Conservation (phyloP, 37 sponge, comb jelly and placozoan genomes). For the Chondrosia reniformis region DNA sequence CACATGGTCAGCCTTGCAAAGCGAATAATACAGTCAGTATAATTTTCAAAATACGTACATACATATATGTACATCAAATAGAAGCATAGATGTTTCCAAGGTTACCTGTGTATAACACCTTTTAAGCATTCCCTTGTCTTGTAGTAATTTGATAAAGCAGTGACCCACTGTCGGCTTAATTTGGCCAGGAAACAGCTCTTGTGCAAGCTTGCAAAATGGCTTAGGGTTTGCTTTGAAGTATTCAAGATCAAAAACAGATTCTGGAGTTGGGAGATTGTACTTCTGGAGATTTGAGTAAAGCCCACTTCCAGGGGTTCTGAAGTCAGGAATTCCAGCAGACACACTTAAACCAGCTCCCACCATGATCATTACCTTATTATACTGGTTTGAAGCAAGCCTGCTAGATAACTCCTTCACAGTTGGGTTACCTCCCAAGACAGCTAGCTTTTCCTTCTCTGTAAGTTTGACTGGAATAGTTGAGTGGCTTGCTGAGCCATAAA, state of each 20-base stretch:
- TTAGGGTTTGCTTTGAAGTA: conserved; percentile 73
- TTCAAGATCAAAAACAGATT: conserved; percentile 76
- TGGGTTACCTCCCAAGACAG: no score
- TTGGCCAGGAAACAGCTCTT: conserved; percentile 79
- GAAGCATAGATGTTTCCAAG: no score
- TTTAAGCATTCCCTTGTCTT: conserved; percentile 73
- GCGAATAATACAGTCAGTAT: no score
- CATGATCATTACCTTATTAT: conserved; percentile 71
- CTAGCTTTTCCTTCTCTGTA: no score
- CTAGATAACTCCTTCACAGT: no score
- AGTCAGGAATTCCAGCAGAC: conserved; percentile 94
- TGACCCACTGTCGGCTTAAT: conserved; percentile 72
- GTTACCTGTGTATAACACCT: conserved; percentile 93
- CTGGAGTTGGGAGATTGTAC: conserved; percentile 79
- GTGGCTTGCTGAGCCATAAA: no score
- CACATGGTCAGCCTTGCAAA: no score
- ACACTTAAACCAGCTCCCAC: conserved; percentile 98
- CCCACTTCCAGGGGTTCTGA: conserved; percentile 88
- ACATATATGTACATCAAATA: no score
- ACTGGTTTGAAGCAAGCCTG: conserved; percentile 38
- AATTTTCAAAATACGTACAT: no score
- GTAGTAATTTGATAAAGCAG: conserved; percentile 78
- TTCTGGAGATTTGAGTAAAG: conserved; percentile 90
- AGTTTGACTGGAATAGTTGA: no score
- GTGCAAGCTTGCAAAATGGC: conserved; percentile 78